A percentile compares a stretch with the other conserved stretches of the same genome.
These are phyloP conservation scores for Neoscelio sp. DNA, from an alignment of 2,888 invertebrate species.

Conservation along the genomic window DNA sequence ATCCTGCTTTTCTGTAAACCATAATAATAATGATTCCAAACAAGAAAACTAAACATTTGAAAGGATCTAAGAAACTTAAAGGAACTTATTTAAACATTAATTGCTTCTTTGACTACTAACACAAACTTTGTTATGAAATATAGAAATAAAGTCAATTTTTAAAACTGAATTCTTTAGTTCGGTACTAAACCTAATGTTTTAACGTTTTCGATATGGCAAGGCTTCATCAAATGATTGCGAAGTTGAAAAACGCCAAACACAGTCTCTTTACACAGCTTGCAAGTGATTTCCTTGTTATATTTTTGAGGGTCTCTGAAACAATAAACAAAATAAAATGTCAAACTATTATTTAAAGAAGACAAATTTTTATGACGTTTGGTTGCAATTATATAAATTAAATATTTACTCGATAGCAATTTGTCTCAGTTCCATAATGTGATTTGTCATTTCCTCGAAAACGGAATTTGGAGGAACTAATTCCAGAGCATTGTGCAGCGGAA, in stretches of 20 bases:
- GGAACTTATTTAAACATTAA: no score
- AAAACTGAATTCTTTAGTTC: no score
- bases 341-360: slow-evolving; percentile 1
- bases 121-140: no score
- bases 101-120: no score
- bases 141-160: no score
- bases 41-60: no score
- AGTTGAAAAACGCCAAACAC: slow-evolving; percentile 81
- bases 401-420: slow-evolving; percentile 83
- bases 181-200: slow-evolving; percentile 5
- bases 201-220: slow-evolving; percentile 7
- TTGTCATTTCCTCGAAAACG: slow-evolving; percentile 77
- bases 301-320: slow-evolving; percentile 58
- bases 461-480: slow-evolving; percentile 81
- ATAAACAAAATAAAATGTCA: slow-evolving; percentile 9
- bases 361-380: neutral
- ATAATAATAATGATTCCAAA: no score
- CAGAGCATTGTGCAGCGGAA: slow-evolving; percentile 84
- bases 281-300: slow-evolving; percentile 78
- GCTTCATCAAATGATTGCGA: slow-evolving; percentile 24
- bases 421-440: slow-evolving; percentile 83
- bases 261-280: slow-evolving; percentile 83
- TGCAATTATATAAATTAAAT: neutral
- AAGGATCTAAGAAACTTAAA: no score
- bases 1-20: no score